These are phyloP conservation scores for Scopus umbretta DNA, from an alignment of 2,113 vertebrate species.

Conservation along the genomic window DNA sequence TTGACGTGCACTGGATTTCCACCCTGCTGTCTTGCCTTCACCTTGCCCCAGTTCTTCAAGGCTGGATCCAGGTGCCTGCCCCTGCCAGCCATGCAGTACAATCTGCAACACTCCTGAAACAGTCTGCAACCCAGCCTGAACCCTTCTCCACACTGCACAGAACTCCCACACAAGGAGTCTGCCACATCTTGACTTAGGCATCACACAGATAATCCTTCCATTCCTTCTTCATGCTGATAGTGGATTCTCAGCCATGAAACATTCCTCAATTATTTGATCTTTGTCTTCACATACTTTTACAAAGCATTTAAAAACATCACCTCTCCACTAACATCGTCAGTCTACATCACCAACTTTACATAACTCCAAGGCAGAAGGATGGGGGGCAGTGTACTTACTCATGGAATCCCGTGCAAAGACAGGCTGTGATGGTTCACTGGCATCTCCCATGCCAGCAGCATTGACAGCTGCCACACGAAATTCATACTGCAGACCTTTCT, in stretches of 20 bases:
- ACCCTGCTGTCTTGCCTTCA: not conserved
- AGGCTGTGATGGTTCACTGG: slow-evolving; percentile 79
- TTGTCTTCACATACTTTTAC: not conserved
- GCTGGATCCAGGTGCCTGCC: not conserved
- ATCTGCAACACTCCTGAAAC: not conserved
- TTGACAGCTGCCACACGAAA: slow-evolving; percentile 87
- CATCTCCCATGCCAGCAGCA: slow-evolving; percentile 80
- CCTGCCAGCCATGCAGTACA: not conserved
- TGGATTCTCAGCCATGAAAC: not conserved
- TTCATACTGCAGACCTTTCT: slow-evolving; percentile 85
- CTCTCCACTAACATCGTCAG: not conserved
- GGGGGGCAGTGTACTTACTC: slow-evolving; percentile 66
- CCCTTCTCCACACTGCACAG: not conserved
- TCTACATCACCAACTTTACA: accelerated
- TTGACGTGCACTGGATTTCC: not conserved
- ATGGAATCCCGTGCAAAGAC: slow-evolving; percentile 79
- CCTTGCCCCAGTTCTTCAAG: not conserved
- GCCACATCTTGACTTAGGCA: not conserved
- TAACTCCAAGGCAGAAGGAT: not conserved
- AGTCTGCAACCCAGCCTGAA: not conserved
- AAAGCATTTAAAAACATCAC: not conserved
- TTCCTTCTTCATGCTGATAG: not conserved
- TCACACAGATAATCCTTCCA: not conserved
- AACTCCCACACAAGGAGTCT: not conserved
- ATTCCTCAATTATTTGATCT: not conserved